Evolutionary conservation across 2,888 invertebrate genomes (phyloP).

Genomic region (Xiphydria camelus): DNA sequence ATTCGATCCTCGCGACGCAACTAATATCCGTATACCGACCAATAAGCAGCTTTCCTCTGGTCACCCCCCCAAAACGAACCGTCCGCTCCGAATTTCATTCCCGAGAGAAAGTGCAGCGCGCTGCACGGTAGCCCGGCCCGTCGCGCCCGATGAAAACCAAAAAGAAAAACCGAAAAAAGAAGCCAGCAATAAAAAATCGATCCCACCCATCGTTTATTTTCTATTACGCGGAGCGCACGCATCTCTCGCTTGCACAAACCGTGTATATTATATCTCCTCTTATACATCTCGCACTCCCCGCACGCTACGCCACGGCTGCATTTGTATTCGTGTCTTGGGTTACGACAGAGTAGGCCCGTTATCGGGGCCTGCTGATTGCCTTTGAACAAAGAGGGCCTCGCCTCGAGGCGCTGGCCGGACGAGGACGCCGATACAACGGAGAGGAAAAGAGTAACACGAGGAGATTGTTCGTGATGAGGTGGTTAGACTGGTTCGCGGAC

Average conservation of each 20-base stretch:
- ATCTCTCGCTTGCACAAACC: neutral
- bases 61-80: too few relatives aligned
- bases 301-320: too few relatives aligned
- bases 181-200: neutral
- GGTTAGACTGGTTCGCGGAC: slow-evolving; percentile 55
- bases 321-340: slow-evolving; percentile 62
- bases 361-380: slow-evolving; percentile 56
- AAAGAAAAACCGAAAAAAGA: neutral
- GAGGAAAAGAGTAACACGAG: slow-evolving; percentile 48
- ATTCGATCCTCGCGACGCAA: too few relatives aligned
- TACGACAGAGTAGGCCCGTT: slow-evolving; percentile 56
- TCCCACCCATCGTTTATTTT: slow-evolving; percentile 4
- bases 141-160: too few relatives aligned
- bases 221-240: neutral
- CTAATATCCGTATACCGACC: too few relatives aligned
- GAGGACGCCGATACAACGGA: slow-evolving; percentile 33
- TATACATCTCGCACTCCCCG: slow-evolving; percentile 42
- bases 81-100: too few relatives aligned
- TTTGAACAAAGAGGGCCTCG: slow-evolving; percentile 47
- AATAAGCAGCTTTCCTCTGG: too few relatives aligned
- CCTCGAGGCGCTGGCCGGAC: slow-evolving; percentile 29
- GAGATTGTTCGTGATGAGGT: slow-evolving; percentile 58
- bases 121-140: too few relatives aligned
- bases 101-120: too few relatives aligned
- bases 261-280: slow-evolving; percentile 8